Conservation (phyloP, 2,113 vertebrate species). For the Formicarius rufipectus region DNA sequence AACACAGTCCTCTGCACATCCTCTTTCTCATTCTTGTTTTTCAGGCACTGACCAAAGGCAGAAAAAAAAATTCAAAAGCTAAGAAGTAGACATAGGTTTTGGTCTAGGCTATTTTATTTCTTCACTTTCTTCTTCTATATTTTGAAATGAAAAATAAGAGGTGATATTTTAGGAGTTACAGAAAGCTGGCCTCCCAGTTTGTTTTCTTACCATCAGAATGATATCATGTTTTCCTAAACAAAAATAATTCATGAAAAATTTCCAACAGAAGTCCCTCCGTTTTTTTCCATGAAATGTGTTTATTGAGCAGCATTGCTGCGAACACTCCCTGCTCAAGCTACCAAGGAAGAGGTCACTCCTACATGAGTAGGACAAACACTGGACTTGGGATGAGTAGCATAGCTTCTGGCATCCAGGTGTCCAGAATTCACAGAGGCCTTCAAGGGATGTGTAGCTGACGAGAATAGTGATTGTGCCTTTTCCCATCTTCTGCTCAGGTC, state of each 20-base stretch:
- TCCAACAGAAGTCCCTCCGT: constrained; percentile 1
- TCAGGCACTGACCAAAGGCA: background rate
- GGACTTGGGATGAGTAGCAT: background rate
- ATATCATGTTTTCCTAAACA: constrained; percentile 68
- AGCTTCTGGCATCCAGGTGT: background rate
- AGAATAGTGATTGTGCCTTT: background rate
- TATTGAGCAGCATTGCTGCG: background rate
- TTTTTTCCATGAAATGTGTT: constrained; percentile 53
- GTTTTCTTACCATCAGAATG: constrained; percentile 57
- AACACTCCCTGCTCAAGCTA: background rate
- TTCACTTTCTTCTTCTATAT: constrained; percentile 34
- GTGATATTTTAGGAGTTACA: constrained; percentile 46
- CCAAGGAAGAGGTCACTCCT: background rate
- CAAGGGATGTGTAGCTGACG: rapidly evolving
- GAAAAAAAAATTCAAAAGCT: background rate
- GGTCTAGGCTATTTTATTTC: constrained; percentile 8
- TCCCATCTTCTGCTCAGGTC: background rate
- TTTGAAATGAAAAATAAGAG: constrained; percentile 43
- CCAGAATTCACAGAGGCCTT: background rate
- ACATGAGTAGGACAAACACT: background rate
- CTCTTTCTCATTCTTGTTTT: background rate
- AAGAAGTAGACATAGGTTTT: background rate
- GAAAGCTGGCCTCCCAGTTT: constrained; percentile 42
- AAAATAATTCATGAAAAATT: constrained; percentile 60
- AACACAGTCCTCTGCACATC: background rate